Base-by-base conservation (phyloP, 2,113 vertebrate species). In the Pseudolaguvia tuberculata region DNA sequence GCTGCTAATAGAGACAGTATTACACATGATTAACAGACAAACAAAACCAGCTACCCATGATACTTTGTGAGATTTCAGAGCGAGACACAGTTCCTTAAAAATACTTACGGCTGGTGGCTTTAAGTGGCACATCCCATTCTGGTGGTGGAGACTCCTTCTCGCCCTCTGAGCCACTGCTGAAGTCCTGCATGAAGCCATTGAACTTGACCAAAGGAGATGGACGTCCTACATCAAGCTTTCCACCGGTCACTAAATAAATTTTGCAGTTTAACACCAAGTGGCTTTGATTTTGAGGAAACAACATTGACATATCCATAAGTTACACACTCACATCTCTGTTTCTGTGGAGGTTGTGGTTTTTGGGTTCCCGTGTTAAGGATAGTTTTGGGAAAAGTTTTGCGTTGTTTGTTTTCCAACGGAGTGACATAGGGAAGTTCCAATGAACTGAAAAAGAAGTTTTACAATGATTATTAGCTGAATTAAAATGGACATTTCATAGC, bases 161-260 rank as follows among this genome's bases (percentile, higher is more conserved):
- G 15, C 95, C 97, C 81, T 99, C 97, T 25, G 96, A 99, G 85
- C 96, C 95, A 88, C 95, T 98, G 87, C 94, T 97, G 83, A 92
- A 87, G 81, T 99, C 96, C 27, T 93, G 92, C 39, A 87, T 88
- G 12, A 90, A 91, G 82, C 89, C 79, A 77, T 85, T 93, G 82
- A 94, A 88, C 85, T 95, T 97, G 72, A 85, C 86, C 73, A 94
- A 84, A 51, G 90, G 85, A 59, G 93, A 86, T 63, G 93, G 91
- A n/a, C 93, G 93, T 65, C 71, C 91, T 27, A 97, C 95, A 62
- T 92, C 89, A 83, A 88, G 85, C 83, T 95, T 96, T 82, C 79
- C 83, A 23, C 63, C 48, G 42, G 76, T 62, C 69, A 62, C 83
- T 84, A 50, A 20, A 52, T 20, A 76, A 31, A 15, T 13, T 73